Evolutionary conservation across 2,797 vertebrate species (phyloP).

Genomic region (Pterois miles): DNA sequence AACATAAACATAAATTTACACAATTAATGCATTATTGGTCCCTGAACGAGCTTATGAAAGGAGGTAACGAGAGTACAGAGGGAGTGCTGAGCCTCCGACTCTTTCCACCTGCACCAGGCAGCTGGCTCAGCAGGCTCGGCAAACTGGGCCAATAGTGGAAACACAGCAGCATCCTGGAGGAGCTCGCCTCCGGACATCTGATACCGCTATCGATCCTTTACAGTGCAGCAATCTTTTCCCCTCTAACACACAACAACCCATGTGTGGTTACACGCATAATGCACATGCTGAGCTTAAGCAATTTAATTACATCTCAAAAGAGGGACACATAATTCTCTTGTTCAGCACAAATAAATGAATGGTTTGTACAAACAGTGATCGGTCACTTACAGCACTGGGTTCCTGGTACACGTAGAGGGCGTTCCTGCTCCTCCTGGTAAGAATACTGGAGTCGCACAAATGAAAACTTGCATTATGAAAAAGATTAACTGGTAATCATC

Average conservation of each 20-base stretch:
- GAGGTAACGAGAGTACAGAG: conserved; percentile 27
- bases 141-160: conserved; percentile 45
- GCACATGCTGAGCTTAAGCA: conserved; percentile 38
- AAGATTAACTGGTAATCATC: not conserved
- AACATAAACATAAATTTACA: conserved; percentile 21
- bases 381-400: conserved; percentile 94
- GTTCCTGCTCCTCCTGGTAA: conserved; percentile 91
- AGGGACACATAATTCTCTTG: conserved; percentile 39
- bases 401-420: conserved; percentile 89
- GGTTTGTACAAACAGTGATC: conserved; percentile 31
- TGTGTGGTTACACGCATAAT: conserved; percentile 57
- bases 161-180: conserved; percentile 41
- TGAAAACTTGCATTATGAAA: not conserved
- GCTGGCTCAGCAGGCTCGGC: conserved; percentile 69
- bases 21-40: conserved; percentile 32
- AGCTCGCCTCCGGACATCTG: conserved; percentile 54
- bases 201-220: conserved; percentile 69
- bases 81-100: conserved; percentile 26
- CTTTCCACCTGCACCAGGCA: conserved; percentile 50
- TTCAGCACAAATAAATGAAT: conserved; percentile 37
- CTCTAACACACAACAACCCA: conserved; percentile 40
- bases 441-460: conserved; percentile 77
- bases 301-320: conserved; percentile 56
- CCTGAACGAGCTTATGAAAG: conserved; percentile 32
- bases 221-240: conserved; percentile 39